Evolutionary conservation across 1,140 invertebrate genomes (phyloP), one percentile per base, ranked within the genome.

Genomic region (Oryctes rhinoceros): DNA sequence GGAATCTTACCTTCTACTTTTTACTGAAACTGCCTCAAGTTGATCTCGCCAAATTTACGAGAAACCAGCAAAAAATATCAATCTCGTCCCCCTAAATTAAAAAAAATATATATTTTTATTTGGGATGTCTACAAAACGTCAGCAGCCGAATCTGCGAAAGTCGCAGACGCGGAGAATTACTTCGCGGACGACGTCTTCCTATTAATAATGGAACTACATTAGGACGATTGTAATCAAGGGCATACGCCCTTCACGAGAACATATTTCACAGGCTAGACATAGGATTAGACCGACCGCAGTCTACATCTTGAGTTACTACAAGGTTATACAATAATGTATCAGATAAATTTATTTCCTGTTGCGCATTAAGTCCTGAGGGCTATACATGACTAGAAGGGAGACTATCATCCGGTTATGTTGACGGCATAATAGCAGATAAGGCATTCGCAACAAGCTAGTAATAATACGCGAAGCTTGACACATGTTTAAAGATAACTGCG

Each of bases 171-270:
- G n/a, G n/a, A 39, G 39, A 39, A 4, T 39, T 7, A 39, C 3
- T 39, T 39, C 39, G 39, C 39, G 7, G 39, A n/a, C 11, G 49
- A 53, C 49, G 4, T 53, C n/a, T 53, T n/a, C 49, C 49, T 53
- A 53, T 53, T 53, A 53, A 53, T 53, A 53, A 53, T 53, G 49
- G 49, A 53, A 53, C 49, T 53, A 53, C 49, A 53, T 53, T 53
- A 53, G 49, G 3, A 53, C 49, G 49, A 53, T 53, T 53, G 49
- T 53, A 53, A 53, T 53, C 49, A 53, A 11, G 49, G 39, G 49
- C 10, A 53, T 53, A 53, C 49, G 49, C 4, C 10, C 49, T n/a
- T 3, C 49, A 3, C 49, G n/a, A n/a, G n/a, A 53, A 53, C 49
- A 53, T 53, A 53, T 53, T 53, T 53, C 49, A 53, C 10, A 11